These are phyloP conservation scores for Mylabris phalerata DNA, from an alignment of 1,140 invertebrate species.

Conservation along the genomic window DNA sequence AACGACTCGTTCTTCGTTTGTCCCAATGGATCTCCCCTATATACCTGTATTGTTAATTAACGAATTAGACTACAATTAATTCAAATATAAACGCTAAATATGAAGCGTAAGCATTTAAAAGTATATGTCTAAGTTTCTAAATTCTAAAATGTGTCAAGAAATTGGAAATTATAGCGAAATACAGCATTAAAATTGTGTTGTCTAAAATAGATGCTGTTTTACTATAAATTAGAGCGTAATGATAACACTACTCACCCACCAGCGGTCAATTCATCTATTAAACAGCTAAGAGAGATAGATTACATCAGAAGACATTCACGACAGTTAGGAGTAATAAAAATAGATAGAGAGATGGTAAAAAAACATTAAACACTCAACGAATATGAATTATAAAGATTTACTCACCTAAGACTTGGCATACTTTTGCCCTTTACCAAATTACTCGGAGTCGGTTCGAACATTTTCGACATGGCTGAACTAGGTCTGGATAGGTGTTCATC, in stretches of 20 bases:
- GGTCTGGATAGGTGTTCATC: conserved; percentile 61
- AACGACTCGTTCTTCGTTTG: conserved; percentile 41
- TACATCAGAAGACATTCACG: conserved; percentile 37
- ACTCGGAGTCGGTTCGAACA: conserved; percentile 51
- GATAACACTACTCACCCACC: conserved; percentile 62
- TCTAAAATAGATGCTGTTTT: too few species aligned
- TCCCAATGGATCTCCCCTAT: conserved; percentile 54
- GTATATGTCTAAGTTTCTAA: too few species aligned
- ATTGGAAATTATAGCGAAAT: too few species aligned
- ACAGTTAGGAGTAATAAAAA: conserved; percentile 5
- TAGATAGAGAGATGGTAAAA: background rate
- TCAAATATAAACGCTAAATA: background rate
- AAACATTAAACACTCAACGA: background rate
- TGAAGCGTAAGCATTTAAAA: too few species aligned
- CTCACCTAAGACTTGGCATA: conserved; percentile 89
- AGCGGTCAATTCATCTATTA: conserved; percentile 75
- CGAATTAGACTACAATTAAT: background rate
- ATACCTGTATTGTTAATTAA: conserved; percentile 44
- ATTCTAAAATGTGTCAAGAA: too few species aligned
- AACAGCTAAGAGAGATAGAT: conserved; percentile 64
- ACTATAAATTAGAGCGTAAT: too few species aligned
- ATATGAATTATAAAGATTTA: conserved; percentile 7
- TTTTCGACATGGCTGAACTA: conserved; percentile 56
- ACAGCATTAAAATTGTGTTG: too few species aligned
- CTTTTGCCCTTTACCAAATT: conserved; percentile 88